Evolutionary conservation across 1,140 invertebrate species (phyloP), one percentile per base, ranked within the genome.

Genomic region (Sarcophaga bullata): DNA sequence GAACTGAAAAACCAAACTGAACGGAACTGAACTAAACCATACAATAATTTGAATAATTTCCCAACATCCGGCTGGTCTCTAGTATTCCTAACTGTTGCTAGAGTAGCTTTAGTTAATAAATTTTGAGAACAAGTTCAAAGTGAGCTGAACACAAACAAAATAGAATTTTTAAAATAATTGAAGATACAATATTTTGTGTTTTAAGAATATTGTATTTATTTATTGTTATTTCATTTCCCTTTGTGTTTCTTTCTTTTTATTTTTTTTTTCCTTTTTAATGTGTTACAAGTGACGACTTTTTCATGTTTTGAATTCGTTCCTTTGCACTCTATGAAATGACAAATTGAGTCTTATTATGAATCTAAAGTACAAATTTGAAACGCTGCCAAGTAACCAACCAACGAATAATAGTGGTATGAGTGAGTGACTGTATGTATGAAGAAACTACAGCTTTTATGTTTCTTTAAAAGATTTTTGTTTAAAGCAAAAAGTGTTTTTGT

Each of bases 331-430:
- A 19, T 78, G 48, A 50, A 50, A 78, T 78, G 75, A 78, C 75
- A 78, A 78, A 78, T 78, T 52, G 75, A 17, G 48, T 78, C 75
- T 78, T 78, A 78, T 78, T 78, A 78, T 78, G 75, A 78, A 50
- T 49, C 25, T 78, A 78, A 78, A 78, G 75, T 78, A 78, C 75
- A 78, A 78, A 78, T 78, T 78, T 78, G 75, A 78, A 78, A 17
- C 25, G 50, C 49, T 50, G 75, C 75, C 75, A 78, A 72, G 6
- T 72, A 37, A 68, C 62, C 17, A 58, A 58, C 54, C 54, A 58
- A 58, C n/a, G 54, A 58, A 15, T 58, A 58, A 58, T 68, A 48
- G 17, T 50, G 48, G 17, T 50, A 48, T n/a, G 48, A 76, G 73
- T n/a, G 48, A 49, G 15, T 8, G n/a, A n/a, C n/a, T n/a, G n/a